A percentile compares a stretch with the other conserved stretches of the same genome.
Evolutionary conservation across 2,113 vertebrate genomes (phyloP).

Genomic region (Pristiophorus japonicus): DNA sequence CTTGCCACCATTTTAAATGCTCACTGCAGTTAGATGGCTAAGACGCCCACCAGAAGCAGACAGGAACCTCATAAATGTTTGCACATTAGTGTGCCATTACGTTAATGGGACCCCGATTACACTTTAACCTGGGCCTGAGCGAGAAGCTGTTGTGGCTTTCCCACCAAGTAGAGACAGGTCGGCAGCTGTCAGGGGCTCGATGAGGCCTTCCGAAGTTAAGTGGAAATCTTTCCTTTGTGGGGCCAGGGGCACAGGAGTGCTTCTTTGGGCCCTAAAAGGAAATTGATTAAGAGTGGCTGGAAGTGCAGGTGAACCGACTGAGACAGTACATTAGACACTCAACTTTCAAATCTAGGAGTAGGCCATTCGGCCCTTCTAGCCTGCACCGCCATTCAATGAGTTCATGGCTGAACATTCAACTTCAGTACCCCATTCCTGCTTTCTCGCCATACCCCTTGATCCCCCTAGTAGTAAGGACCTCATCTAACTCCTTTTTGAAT

Average conservation of each 20-base stretch:
- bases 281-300: not conserved
- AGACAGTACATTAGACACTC: not conserved
- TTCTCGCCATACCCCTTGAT: too few relatives aligned
- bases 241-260: not conserved
- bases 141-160: not conserved
- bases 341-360: not conserved
- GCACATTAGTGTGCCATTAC: not conserved
- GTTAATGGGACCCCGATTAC: not conserved
- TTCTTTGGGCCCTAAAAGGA: not conserved
- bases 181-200: not conserved
- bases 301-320: not conserved
- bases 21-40: not conserved
- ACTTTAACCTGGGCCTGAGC: not conserved
- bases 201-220: not conserved
- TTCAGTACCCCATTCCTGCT: too few relatives aligned
- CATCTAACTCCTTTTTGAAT: too few relatives aligned
- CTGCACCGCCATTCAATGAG: too few relatives aligned
- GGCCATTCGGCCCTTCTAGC: too few relatives aligned
- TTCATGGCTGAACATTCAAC: too few relatives aligned
- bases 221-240: not conserved
- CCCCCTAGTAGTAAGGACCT: too few relatives aligned
- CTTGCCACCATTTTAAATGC: not conserved
- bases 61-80: not conserved
- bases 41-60: not conserved
- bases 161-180: not conserved